Base-by-base conservation (phyloP, 1,140 invertebrate genomes). In the Drosophila pallidifrons region DNA sequence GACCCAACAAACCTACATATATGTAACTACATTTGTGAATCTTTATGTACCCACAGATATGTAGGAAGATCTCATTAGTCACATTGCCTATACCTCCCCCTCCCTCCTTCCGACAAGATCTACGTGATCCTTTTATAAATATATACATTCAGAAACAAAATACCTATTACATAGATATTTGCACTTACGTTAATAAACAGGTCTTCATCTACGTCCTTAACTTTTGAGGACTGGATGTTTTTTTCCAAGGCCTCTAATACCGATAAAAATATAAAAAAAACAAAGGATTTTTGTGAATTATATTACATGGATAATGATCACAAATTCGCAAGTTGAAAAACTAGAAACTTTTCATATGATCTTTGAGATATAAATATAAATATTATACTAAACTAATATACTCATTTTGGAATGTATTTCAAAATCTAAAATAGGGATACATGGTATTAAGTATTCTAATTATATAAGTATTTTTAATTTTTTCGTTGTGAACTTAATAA, bases 141-240 rank as follows among this genome's bases (percentile, higher is more conserved):
- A 51, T 45, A 16, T 49, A 20, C 43, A 60, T 10, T 47, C 32
- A 38, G 2, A 13, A 11, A 20, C 8, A 63, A 30, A 35, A 20
- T 15, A 25, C 16, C 25, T 13, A 61, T n/a, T 15, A 28, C 10
- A 45, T 15, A 38, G 7, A 38, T 38, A 38, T 43, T 43, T 13
- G n/a, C n/a, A 11, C 15, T 38, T 46, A 61, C 60, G 82, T 78
- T 65, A 88, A 81, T 75, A 76, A 89, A 88, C 77, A 88, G 85
- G 85, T 89, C 85, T 87, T 82, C 79, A 82, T 87, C 82, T 82
- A 89, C 46, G 81, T 89, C 85, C 81, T 81, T 77, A 83, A 77
- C 85, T 89, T 89, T 88, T 88, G 79, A 78, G 81, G 80, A 81
- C 83, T 78, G 68, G 85, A 85, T 81, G 59, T 49, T 75, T 88